phyloP scores from a whole-genome alignment of 2,797 vertebrate genomes.

The Orestias chungarensis region DNA sequence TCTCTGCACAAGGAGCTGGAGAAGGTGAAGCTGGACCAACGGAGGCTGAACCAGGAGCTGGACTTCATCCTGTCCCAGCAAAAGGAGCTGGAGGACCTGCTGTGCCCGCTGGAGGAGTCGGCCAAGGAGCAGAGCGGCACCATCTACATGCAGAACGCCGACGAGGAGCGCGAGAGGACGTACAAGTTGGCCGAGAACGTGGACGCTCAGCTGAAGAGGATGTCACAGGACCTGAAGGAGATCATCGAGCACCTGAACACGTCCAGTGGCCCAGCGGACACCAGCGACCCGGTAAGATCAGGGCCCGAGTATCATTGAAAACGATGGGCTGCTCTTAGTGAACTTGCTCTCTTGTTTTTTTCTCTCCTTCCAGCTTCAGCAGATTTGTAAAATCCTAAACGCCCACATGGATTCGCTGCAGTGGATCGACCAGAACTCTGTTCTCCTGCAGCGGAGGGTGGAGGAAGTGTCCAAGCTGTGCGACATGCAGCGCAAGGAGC shows the following conservation, averaged over 20 bases:
- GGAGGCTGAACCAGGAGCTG: slow-evolving; percentile 93
- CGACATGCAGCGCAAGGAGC: slow-evolving; percentile 91
- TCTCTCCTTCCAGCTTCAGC: slow-evolving; percentile 82
- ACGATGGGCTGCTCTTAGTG: neutral
- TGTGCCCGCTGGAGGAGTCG: slow-evolving; percentile 91
- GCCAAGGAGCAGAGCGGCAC: slow-evolving; percentile 96
- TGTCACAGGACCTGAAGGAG: slow-evolving; percentile 94
- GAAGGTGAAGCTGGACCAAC: slow-evolving; percentile 97
- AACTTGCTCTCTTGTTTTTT: neutral
- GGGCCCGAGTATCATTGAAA: neutral
- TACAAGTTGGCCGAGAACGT: slow-evolving; percentile 93
- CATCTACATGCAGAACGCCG: slow-evolving; percentile 96
- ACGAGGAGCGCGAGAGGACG: slow-evolving; percentile 94
- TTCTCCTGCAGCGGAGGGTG: slow-evolving; percentile 92
- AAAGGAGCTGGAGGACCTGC: slow-evolving; percentile 95
- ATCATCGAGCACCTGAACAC: slow-evolving; percentile 90
- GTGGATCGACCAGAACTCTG: slow-evolving; percentile 93
- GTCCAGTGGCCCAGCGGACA: slow-evolving; percentile 82
- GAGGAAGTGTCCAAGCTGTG: slow-evolving; percentile 93
- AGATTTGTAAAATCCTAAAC: slow-evolving; percentile 93
- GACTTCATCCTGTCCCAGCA: slow-evolving; percentile 98
- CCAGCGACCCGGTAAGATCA: slow-evolving; percentile 83
- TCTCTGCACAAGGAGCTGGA: slow-evolving; percentile 94
- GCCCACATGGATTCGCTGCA: slow-evolving; percentile 92
- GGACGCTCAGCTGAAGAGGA: slow-evolving; percentile 89